phyloP scores from a whole-genome alignment of 2,888 invertebrate species.

The Ectobius pallidus region DNA sequence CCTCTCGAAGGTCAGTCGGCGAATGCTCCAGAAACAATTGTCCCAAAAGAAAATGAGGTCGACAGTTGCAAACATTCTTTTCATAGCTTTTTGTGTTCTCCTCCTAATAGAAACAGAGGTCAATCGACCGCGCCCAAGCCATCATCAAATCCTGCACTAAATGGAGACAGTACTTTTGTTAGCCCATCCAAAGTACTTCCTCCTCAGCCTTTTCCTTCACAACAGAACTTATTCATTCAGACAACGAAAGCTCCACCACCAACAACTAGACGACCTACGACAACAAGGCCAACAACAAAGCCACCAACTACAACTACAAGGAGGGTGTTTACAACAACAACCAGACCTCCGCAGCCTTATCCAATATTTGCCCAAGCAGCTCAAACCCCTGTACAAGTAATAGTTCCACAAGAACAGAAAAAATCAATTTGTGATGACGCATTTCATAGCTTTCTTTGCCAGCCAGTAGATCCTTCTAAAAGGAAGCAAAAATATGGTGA shows the following conservation, averaged over 20 bases:
- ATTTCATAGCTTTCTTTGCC: constrained; percentile 16
- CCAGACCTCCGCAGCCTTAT: background rate
- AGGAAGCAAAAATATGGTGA: constrained; percentile 15
- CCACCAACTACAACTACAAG: background rate
- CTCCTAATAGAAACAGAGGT: background rate
- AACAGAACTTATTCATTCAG: background rate
- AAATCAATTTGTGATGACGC: constrained; percentile 3
- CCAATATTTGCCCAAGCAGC: background rate
- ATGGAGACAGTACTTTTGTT: constrained; percentile 2
- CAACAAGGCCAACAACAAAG: background rate
- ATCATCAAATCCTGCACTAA: background rate
- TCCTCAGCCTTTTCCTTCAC: background rate
- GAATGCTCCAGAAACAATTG: background rate
- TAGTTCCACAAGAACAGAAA: background rate
- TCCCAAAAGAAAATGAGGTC: background rate
- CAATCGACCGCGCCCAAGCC: background rate
- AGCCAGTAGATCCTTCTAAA: background rate
- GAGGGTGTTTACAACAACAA: background rate
- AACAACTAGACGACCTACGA: background rate
- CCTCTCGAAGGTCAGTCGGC: background rate
- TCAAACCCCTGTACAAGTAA: background rate
- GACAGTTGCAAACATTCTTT: constrained; percentile 14
- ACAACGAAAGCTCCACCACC: background rate
- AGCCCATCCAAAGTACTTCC: background rate
- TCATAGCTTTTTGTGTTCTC: constrained; percentile 2